These are phyloP conservation scores for Cyprinodon tularosa DNA, from an alignment of 2,113 vertebrate genomes.

Conservation along the genomic window DNA sequence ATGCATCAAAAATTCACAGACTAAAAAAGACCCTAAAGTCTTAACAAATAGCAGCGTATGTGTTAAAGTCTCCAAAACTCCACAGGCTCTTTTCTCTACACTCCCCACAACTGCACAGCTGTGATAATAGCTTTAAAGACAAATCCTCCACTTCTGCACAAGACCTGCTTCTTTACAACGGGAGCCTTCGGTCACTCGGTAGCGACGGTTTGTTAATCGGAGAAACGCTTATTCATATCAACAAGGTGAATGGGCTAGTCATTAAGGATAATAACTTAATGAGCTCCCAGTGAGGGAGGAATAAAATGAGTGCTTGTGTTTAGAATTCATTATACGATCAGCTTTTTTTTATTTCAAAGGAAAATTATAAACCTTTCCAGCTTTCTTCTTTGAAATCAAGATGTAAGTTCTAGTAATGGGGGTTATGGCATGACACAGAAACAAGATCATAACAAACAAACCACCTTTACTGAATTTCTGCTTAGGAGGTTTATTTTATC, in stretches of 20 bases:
- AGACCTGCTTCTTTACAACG: constrained; percentile 4
- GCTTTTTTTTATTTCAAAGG: constrained; percentile 2
- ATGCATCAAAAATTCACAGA: constrained; percentile 23
- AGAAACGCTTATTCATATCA: constrained; percentile 19
- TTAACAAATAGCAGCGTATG: background rate
- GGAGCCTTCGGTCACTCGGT: constrained; percentile 2
- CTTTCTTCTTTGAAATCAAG: background rate
- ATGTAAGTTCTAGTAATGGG: background rate
- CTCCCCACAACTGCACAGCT: constrained; percentile 11
- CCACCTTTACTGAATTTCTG: background rate
- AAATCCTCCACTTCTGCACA: constrained; percentile 13
- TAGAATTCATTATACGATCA: background rate
- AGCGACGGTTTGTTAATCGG: constrained; percentile 12
- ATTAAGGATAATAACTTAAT: constrained; percentile 28
- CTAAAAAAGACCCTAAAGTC: background rate
- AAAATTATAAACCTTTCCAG: background rate
- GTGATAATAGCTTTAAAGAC: constrained; percentile 4
- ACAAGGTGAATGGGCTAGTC: constrained; percentile 15
- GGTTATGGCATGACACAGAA: background rate
- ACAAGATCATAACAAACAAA: background rate
- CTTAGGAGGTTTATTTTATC: constrained; percentile 1
- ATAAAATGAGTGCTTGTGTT: background rate
- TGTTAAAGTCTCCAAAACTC: constrained; percentile 20
- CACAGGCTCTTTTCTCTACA: background rate
- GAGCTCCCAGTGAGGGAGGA: constrained; percentile 9